Conservation (phyloP, 2,113 vertebrate genomes). For the Stigmatopora argus region DNA sequence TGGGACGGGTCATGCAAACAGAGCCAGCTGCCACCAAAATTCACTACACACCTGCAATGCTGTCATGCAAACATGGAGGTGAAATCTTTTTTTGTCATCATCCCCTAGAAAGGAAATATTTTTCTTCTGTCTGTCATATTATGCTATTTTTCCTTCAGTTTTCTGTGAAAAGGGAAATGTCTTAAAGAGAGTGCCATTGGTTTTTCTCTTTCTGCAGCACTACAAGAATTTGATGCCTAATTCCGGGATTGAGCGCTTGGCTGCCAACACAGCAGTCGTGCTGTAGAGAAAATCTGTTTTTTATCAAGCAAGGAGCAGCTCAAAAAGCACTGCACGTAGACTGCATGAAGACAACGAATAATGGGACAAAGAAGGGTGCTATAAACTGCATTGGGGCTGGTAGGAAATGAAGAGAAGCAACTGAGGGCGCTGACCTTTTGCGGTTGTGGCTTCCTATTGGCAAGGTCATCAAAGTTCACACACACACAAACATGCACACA, state of each 20-base stretch:
- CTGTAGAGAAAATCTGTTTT: constrained; percentile 59
- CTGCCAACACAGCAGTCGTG: constrained; percentile 35
- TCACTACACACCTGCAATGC: constrained; percentile 16
- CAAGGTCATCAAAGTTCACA: constrained; percentile 43
- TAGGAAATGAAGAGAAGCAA: constrained; percentile 36
- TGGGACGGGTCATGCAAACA: constrained; percentile 32
- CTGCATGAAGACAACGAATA: constrained; percentile 35
- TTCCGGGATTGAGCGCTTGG: constrained; percentile 25
- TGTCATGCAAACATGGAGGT: background rate
- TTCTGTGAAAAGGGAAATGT: constrained; percentile 29
- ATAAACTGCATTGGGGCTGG: constrained; percentile 52
- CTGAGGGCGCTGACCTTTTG: constrained; percentile 24
- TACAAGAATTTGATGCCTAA: constrained; percentile 24
- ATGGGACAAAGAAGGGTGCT: constrained; percentile 51
- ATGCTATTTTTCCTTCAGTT: constrained; percentile 23
- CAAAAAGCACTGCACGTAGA: constrained; percentile 19
- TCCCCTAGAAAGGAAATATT: background rate
- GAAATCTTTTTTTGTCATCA: constrained; percentile 8
- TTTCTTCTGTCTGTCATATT: background rate
- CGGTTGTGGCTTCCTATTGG: constrained; percentile 16
- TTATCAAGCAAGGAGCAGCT: constrained; percentile 47
- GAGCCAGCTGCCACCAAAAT: background rate
- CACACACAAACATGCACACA: background rate
- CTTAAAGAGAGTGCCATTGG: constrained; percentile 22
- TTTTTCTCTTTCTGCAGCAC: constrained; percentile 24